Conservation (phyloP, 2,888 invertebrate genomes). For the Drosophila incognita region DNA sequence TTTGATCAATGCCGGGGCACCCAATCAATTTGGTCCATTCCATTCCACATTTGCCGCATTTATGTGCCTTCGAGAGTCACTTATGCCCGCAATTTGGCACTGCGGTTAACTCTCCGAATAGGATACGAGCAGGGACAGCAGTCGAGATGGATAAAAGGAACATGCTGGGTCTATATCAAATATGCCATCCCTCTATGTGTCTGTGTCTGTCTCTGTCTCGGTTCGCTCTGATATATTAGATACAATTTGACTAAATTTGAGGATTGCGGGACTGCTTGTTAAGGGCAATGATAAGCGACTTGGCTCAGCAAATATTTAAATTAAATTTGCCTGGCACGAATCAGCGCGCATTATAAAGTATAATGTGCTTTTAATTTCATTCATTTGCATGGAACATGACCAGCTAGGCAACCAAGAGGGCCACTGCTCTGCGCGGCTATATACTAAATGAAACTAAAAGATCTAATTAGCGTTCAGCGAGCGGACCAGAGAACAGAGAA, state of each 20-base stretch:
- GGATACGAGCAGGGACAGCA: slow-evolving; percentile 8
- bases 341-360: slow-evolving; percentile 77
- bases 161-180: background rate
- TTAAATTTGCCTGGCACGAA: slow-evolving; percentile 71
- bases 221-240: slow-evolving; percentile 57
- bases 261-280: slow-evolving; percentile 1
- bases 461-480: slow-evolving; percentile 72
- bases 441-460: slow-evolving; percentile 65
- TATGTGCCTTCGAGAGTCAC: slow-evolving; percentile 70
- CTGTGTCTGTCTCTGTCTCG: background rate
- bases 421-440: background rate
- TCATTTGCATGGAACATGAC: slow-evolving; percentile 68
- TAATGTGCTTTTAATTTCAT: slow-evolving; percentile 82
- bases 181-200: background rate
- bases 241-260: slow-evolving; percentile 34
- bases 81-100: slow-evolving; percentile 78
- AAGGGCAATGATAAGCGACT: slow-evolving; percentile 31
- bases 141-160: background rate
- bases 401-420: background rate
- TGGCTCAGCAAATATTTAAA: slow-evolving; percentile 70
- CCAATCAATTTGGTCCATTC: slow-evolving; percentile 60
- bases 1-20: slow-evolving; percentile 72
- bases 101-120: slow-evolving; percentile 65
- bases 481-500: background rate
- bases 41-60: slow-evolving; percentile 61